Evolutionary conservation across 2,888 invertebrate genomes (phyloP).

Genomic region (Scaptodrosophila latifasciaeformis): DNA sequence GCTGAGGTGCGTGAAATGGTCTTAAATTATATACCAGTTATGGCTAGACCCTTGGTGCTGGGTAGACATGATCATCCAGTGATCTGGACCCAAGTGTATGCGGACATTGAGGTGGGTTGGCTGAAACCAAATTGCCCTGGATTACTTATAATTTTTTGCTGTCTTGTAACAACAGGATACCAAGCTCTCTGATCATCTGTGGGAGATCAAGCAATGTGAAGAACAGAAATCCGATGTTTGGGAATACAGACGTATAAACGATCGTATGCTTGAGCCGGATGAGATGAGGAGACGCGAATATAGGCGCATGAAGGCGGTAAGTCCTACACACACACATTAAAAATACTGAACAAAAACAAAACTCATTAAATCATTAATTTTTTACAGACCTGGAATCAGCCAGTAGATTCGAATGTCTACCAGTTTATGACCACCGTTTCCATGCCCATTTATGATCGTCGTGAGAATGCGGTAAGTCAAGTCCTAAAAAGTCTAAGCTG

Average conservation of each 20-base stretch:
- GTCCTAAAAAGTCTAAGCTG: background rate
- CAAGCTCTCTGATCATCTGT: constrained; percentile 91
- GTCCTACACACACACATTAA: background rate
- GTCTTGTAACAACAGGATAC: constrained; percentile 83
- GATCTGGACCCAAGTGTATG: constrained; percentile 98
- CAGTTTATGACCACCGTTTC: constrained; percentile 94
- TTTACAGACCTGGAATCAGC: constrained; percentile 72
- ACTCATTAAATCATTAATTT: background rate
- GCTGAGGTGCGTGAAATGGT: constrained; percentile 98
- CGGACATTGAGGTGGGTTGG: constrained; percentile 86
- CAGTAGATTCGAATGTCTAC: constrained; percentile 78
- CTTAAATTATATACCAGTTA: constrained; percentile 95
- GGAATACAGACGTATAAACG: constrained; percentile 77
- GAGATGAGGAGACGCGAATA: constrained; percentile 78
- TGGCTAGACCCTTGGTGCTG: constrained; percentile 95
- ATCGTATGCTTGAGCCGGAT: constrained; percentile 79
- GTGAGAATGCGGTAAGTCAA: constrained; percentile 86
- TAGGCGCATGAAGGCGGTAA: constrained; percentile 67
- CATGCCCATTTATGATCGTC: constrained; percentile 93
- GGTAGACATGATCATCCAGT: constrained; percentile 89
- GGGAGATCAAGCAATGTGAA: constrained; percentile 88
- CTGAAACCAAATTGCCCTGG: constrained; percentile 10
- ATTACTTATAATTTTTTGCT: constrained; percentile 15
- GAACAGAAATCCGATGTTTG: constrained; percentile 86
- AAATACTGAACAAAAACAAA: background rate